Evolutionary conservation across 1,140 invertebrate genomes (phyloP).

Genomic region (Drosophila nannoptera): DNA sequence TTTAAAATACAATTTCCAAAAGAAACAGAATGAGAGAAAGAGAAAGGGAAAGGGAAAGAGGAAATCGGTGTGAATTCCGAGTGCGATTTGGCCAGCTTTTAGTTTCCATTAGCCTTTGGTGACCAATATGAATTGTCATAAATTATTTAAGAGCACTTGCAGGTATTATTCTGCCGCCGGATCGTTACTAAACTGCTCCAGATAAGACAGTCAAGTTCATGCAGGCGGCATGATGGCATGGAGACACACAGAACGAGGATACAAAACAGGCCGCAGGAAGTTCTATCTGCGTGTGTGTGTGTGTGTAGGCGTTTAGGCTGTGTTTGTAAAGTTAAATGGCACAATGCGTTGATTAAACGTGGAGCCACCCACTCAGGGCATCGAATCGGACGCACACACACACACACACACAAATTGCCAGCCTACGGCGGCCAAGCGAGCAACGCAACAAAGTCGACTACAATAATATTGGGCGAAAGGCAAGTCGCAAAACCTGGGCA

Average conservation of each 20-base stretch:
- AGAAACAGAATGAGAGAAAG: not conserved
- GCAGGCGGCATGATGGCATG: not conserved
- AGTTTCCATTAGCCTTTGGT: slow-evolving; percentile 5
- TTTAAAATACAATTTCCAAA: not conserved
- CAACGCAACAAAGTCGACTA: slow-evolving; percentile 48
- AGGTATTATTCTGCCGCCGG: slow-evolving; percentile 26
- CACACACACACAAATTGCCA: slow-evolving; percentile 28
- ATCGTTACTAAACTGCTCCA: slow-evolving; percentile 37
- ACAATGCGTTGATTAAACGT: slow-evolving; percentile 75
- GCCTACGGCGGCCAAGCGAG: slow-evolving; percentile 33
- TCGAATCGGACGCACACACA: slow-evolving; percentile 12
- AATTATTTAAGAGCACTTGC: slow-evolving; percentile 31
- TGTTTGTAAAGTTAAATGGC: slow-evolving; percentile 69
- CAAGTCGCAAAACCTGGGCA: slow-evolving; percentile 46
- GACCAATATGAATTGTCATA: slow-evolving; percentile 29
- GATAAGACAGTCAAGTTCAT: slow-evolving; percentile 14
- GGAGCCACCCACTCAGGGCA: slow-evolving; percentile 32
- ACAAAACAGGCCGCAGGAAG: slow-evolving; percentile 28
- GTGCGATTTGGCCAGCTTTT: not conserved
- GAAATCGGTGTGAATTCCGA: not conserved
- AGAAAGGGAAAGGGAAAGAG: too few species aligned
- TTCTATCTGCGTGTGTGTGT: slow-evolving; percentile 2
- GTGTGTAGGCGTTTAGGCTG: slow-evolving; percentile 43
- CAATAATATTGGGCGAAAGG: slow-evolving; percentile 63
- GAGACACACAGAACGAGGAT: slow-evolving; percentile 7